Evolutionary conservation across 1,140 invertebrate genomes (phyloP).

Genomic region (Hermetia illucens): DNA sequence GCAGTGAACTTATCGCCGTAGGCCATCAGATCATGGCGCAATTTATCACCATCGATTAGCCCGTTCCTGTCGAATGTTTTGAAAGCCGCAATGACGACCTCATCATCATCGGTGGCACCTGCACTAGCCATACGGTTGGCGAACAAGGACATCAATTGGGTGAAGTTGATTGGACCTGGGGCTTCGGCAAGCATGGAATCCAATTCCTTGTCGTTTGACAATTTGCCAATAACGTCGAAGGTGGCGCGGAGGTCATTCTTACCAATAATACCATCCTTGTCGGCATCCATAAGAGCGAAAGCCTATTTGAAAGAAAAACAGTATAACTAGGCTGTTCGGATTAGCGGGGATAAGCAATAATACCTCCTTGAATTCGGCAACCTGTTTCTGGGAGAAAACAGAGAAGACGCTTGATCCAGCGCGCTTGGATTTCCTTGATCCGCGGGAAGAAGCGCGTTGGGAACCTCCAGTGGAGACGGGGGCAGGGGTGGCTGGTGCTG

Average conservation of each 20-base stretch:
- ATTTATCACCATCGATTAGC: slow-evolving; percentile 76
- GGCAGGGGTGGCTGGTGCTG: slow-evolving; percentile 39
- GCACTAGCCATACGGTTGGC: slow-evolving; percentile 72
- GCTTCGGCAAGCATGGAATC: slow-evolving; percentile 84
- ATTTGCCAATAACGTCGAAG: slow-evolving; percentile 86
- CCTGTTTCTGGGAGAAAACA: slow-evolving; percentile 88
- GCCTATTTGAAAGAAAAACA: slow-evolving; percentile 43
- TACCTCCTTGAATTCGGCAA: slow-evolving; percentile 92
- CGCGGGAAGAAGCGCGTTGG: slow-evolving; percentile 40
- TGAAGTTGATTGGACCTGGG: slow-evolving; percentile 89
- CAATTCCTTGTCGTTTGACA: slow-evolving; percentile 78
- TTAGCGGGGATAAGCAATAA: slow-evolving; percentile 22
- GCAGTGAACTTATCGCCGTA: slow-evolving; percentile 93
- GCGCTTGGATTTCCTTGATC: slow-evolving; percentile 65
- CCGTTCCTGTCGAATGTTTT: slow-evolving; percentile 86
- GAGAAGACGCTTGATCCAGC: slow-evolving; percentile 89
- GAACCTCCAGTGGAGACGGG: slow-evolving; percentile 39
- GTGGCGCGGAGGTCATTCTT: slow-evolving; percentile 91
- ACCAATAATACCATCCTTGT: slow-evolving; percentile 95
- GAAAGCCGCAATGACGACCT: slow-evolving; percentile 88
- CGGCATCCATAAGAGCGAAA: slow-evolving; percentile 96
- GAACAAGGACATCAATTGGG: slow-evolving; percentile 83
- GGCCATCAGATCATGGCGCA: slow-evolving; percentile 87
- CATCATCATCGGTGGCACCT: slow-evolving; percentile 77
- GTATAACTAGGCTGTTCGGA: slow-evolving; percentile 21